Conservation (phyloP, 2,888 invertebrate species). For the Gandaritis pyraliata region DNA sequence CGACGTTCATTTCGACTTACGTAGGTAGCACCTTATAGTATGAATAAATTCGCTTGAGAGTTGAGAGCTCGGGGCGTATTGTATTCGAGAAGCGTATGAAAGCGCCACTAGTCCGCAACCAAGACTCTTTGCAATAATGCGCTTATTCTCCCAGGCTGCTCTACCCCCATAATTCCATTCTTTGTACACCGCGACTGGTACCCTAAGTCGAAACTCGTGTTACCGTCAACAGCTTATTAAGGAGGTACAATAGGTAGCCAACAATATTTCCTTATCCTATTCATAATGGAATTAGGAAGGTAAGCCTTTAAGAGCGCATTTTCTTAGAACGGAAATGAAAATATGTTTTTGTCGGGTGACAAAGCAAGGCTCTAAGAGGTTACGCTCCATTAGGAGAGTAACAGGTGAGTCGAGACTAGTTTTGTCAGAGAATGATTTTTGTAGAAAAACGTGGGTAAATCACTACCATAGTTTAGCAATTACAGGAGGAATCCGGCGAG, state of each 20-base stretch:
- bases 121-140: constrained; percentile 76
- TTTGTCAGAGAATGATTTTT: constrained; percentile 38
- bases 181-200: constrained; percentile 67
- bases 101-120: constrained; percentile 51
- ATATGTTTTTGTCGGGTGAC: constrained; percentile 38
- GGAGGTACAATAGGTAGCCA: constrained; percentile 55
- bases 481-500: constrained; percentile 67
- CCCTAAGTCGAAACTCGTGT: constrained; percentile 78
- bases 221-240: constrained; percentile 61
- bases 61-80: constrained; percentile 73
- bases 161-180: constrained; percentile 74
- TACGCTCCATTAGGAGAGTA: constrained; percentile 28
- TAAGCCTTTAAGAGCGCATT: constrained; percentile 47
- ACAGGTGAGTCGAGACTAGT: constrained; percentile 31
- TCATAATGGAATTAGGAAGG: constrained; percentile 53
- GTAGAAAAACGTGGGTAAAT: constrained; percentile 61
- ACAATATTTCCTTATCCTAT: constrained; percentile 57
- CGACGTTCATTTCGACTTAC: constrained; percentile 71
- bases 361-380: constrained; percentile 29
- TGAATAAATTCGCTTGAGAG: constrained; percentile 66
- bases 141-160: constrained; percentile 67
- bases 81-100: constrained; percentile 71
- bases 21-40: constrained; percentile 59
- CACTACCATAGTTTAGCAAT: constrained; percentile 70
- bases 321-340: constrained; percentile 45